Evolutionary conservation across 2,113 vertebrate genomes (phyloP).

Genomic region (Loxodonta africana): DNA sequence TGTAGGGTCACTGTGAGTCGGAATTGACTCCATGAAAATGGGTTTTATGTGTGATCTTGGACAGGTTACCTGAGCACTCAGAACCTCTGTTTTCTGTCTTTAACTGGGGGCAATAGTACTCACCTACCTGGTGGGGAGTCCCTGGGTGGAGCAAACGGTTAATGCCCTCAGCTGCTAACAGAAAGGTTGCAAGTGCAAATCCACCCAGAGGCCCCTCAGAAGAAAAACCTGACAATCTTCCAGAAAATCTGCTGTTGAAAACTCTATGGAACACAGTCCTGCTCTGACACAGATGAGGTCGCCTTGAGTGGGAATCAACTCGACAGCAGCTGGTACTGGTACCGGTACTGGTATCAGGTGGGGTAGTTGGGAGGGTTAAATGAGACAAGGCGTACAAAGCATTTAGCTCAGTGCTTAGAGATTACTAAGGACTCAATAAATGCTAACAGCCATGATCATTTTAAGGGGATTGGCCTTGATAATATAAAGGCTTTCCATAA

Average conservation of each 20-base stretch:
- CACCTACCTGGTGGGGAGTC: background rate
- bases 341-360: background rate
- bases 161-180: background rate
- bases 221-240: background rate
- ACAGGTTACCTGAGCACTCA: background rate
- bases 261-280: background rate
- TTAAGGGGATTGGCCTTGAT: constrained; percentile 7
- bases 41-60: background rate
- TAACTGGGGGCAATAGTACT: background rate
- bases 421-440: background rate
- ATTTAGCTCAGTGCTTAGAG: background rate
- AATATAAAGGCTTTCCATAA: constrained; percentile 18
- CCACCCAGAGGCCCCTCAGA: background rate
- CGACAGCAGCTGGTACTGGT: background rate
- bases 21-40: too few relatives aligned
- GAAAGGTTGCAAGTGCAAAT: background rate
- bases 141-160: background rate
- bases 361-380: background rate
- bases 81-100: background rate
- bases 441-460: background rate
- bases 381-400: background rate
- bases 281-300: background rate
- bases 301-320: background rate
- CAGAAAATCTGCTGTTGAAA: background rate
- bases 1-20: too few relatives aligned